These are phyloP conservation scores for Chromoteleia sp. DNA, from an alignment of 2,888 invertebrate species.

Conservation along the genomic window DNA sequence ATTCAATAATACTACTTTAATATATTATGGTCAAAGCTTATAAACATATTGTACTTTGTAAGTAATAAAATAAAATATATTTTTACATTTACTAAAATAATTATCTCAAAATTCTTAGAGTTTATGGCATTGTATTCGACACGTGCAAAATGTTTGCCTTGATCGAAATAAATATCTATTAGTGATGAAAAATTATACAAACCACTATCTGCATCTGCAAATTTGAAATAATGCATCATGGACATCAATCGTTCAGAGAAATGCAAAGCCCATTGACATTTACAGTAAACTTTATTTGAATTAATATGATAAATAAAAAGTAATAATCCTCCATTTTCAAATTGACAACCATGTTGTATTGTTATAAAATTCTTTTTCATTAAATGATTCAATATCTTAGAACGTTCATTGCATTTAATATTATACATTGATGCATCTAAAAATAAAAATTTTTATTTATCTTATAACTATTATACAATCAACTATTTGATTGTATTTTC, in stretches of 20 bases:
- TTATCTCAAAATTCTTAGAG: too few relatives aligned
- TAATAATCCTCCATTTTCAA: conserved; percentile 16
- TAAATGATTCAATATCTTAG: background rate
- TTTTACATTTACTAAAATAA: too few relatives aligned
- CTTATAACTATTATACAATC: too few relatives aligned
- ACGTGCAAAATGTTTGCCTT: too few relatives aligned
- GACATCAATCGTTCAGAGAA: background rate
- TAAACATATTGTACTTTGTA: too few relatives aligned
- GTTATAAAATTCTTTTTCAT: background rate
- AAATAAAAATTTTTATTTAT: too few relatives aligned
- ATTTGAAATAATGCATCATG: conserved; percentile 2
- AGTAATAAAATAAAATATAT: too few relatives aligned
- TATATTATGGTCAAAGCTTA: too few relatives aligned
- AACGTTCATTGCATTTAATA: conserved; percentile 3
- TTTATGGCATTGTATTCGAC: too few relatives aligned
- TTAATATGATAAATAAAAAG: conserved; percentile 6
- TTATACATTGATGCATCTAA: conserved; percentile 2
- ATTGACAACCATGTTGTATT: background rate
- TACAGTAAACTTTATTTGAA: conserved; percentile 4
- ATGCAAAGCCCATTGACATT: conserved; percentile 12
- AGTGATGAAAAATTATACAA: background rate
- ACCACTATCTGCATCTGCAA: conserved; percentile 18
- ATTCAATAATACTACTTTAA: too few relatives aligned
- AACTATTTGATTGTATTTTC: too few relatives aligned
- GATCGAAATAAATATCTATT: too few relatives aligned